Conservation (phyloP, 2,888 invertebrate genomes). For the Blera fallax region DNA sequence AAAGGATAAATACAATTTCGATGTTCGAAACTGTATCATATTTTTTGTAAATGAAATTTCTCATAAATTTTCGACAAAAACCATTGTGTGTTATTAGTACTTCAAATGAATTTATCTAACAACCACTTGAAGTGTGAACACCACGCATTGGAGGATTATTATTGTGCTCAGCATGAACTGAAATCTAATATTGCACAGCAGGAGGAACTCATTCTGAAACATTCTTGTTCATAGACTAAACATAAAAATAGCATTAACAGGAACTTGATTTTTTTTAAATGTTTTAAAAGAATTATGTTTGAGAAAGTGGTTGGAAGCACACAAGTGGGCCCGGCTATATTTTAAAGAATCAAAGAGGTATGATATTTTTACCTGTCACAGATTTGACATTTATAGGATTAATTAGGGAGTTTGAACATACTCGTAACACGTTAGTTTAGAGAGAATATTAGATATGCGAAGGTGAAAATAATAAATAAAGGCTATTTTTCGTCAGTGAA, state of each 20-base stretch:
- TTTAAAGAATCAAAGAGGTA: too few relatives aligned
- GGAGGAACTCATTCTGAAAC: slow-evolving; percentile 31
- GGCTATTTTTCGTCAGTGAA: too few relatives aligned
- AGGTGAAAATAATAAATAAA: too few relatives aligned
- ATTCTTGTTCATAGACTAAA: background rate
- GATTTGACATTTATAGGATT: too few relatives aligned
- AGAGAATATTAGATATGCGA: too few relatives aligned
- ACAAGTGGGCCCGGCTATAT: background rate
- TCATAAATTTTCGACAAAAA: background rate
- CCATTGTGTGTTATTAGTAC: background rate
- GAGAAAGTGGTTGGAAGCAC: slow-evolving; percentile 20
- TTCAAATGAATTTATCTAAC: background rate
- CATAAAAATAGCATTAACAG: slow-evolving; percentile 41
- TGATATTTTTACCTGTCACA: background rate
- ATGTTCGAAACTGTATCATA: background rate
- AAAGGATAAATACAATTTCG: background rate
- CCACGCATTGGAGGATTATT: background rate
- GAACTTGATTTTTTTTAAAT: background rate
- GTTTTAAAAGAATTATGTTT: background rate
- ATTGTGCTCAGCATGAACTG: slow-evolving; percentile 20
- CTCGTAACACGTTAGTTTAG: too few relatives aligned
- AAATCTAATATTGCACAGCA: slow-evolving; percentile 23
- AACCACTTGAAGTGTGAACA: background rate
- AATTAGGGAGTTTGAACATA: too few relatives aligned
- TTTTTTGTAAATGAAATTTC: background rate